Evolutionary conservation across 2,797 vertebrate species (phyloP), one percentile per base, ranked within the genome.

Genomic region (Esox masquinongy): DNA sequence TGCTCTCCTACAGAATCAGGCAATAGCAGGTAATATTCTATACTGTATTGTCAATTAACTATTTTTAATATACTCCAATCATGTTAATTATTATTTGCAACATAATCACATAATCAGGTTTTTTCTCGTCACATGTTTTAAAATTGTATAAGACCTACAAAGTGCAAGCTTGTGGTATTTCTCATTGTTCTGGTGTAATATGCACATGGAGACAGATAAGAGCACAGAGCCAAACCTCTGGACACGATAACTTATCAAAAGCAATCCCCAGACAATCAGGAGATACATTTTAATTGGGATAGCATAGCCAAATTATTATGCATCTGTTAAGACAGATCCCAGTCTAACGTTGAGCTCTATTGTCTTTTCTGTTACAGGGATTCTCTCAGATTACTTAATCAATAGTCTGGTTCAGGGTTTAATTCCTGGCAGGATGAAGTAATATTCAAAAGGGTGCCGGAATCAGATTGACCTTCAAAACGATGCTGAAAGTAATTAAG

Each of bases 401-500:
- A 74, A 83, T 83, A 75, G 61, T 17, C 31, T 15, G 36, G 74
- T 29, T 47, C 39, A 43, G 64, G 64, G 76, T 74, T 72, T 78
- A 70, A 67, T 51, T 70, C 76, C 66, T 69, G 51, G 68, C n/a
- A 26, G 74, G 68, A 61, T 80, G 51, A 76, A 74, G 61, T 69
- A 68, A 68, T 74, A 67, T 67, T 29, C 51, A 64, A 50, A 49
- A 61, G 76, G 31, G 16, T 22, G 70, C 68, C 5, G 67, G 34
- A 73, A 82, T 78, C 77, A 72, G 70, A 71, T 68, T 80, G 75
- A 83, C 73, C 72, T 81, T 68, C 75, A 76, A 76, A 77, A 73
- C 36, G 63, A 78, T 72, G 53, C 69, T 63, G 70, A 72, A 72
- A 78, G 73, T 77, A 82, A 86, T 83, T 80, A 86, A 67, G 67